A percentile compares a stretch with the other conserved stretches of the same genome.
Conservation (phyloP, 2,888 invertebrate genomes). For the Tenthredo livida region DNA sequence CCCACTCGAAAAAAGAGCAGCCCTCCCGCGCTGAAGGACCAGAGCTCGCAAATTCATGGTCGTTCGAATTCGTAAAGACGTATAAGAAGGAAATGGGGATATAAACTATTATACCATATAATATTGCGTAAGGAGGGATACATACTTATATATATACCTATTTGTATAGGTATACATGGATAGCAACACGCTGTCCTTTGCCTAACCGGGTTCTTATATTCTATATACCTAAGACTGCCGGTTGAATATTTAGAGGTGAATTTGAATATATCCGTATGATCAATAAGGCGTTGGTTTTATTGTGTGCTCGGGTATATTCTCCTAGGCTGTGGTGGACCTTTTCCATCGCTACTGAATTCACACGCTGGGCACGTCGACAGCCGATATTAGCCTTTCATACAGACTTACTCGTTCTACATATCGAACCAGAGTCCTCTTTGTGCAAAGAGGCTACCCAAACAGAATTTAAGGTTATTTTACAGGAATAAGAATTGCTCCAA, state of each 20-base stretch:
- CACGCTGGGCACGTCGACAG: constrained; percentile 73
- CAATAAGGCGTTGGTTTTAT: constrained; percentile 68
- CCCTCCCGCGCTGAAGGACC: not conserved
- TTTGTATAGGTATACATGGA: not conserved
- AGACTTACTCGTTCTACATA: constrained; percentile 73
- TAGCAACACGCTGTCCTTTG: not conserved
- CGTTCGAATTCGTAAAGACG: constrained; percentile 6
- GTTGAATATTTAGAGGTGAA: constrained; percentile 52
- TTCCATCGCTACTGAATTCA: constrained; percentile 42
- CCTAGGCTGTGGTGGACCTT: constrained; percentile 25
- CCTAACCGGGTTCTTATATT: not conserved
- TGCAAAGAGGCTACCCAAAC: constrained; percentile 77
- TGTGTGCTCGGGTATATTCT: constrained; percentile 50
- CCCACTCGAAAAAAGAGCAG: constrained; percentile 57
- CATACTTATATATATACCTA: not conserved
- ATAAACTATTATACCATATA: not conserved
- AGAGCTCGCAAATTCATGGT: constrained; percentile 15
- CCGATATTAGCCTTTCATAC: constrained; percentile 77
- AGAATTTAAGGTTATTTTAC: constrained; percentile 76
- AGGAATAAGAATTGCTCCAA: constrained; percentile 74
- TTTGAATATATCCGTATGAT: constrained; percentile 56
- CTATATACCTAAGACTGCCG: constrained; percentile 21
- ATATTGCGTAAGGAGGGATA: not conserved
- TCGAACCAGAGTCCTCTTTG: constrained; percentile 71
- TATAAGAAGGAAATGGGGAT: not conserved